phyloP scores from a whole-genome alignment of 2,888 invertebrate species.

The Ormia ochracea region DNA sequence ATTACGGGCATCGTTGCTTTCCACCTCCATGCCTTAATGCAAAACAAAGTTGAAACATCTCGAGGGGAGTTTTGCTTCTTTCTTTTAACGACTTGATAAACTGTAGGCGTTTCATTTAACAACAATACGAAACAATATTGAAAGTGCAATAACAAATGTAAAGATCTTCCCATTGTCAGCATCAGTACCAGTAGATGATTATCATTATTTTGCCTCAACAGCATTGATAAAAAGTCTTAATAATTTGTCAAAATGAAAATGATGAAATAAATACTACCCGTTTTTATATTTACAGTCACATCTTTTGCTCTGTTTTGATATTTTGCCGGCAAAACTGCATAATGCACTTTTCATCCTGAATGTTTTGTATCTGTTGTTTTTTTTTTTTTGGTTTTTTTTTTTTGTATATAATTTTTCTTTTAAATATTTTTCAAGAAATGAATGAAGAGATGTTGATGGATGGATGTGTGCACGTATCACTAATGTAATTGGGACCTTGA shows the following conservation, averaged over 20 bases:
- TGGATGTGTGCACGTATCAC: constrained; percentile 27
- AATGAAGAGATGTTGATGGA: constrained; percentile 14
- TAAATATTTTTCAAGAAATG: too few species aligned
- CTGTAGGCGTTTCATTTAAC: constrained; percentile 45
- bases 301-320: constrained; percentile 10
- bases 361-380: not conserved
- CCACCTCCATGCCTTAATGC: not conserved
- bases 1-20: not conserved
- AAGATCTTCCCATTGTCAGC: constrained; percentile 23
- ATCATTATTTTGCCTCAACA: constrained; percentile 16
- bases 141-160: not conserved
- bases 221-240: not conserved
- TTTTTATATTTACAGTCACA: not conserved
- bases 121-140: not conserved
- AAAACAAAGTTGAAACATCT: constrained; percentile 18
- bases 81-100: constrained; percentile 40
- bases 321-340: constrained; percentile 12
- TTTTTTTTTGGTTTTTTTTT: not conserved
- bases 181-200: constrained; percentile 16
- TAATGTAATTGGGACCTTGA: constrained; percentile 53
- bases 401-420: too few species aligned
- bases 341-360: not conserved
- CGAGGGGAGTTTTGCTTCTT: constrained; percentile 12
- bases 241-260: constrained; percentile 43
- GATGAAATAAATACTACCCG: not conserved